Evolutionary conservation across 1,140 invertebrate species (phyloP), one percentile per base, ranked within the genome.

Genomic region (Wiebesia pumilae): DNA sequence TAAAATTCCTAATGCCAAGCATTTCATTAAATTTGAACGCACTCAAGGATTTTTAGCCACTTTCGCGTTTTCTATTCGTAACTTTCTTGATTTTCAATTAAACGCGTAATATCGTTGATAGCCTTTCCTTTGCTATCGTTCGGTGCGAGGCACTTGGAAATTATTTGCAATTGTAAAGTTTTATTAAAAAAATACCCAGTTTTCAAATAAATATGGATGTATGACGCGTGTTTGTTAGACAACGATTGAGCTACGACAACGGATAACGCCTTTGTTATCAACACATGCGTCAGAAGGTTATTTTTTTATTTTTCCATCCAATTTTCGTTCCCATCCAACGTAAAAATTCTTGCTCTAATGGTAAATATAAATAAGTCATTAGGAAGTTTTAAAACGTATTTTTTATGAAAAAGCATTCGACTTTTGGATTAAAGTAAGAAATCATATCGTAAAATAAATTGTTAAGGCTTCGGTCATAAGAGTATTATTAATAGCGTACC

Each of bases 21-120:
- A 47, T 79, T 82, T 83, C 51, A 83, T 83, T 71, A 83, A 83
- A 83, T 71, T 83, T 73, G 35, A 30, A 83, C 27, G 81, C 35
- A 54, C 27, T 51, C 33, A 19, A 51, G 40, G 16, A 27, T 79
- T 0, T 9, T 54, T 35, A 14, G 10, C 30, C 51, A 30, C 27
- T 51, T 77, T 38, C 19, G 19, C 19, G 4, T 35, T 62, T 62
- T 27, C 21, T 27, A 62, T 62, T 62, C 27, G 6, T 24, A 62
- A 27, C 24, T 62, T 62, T 62, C 4, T 62, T 62, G 27, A 62
- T 62, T 62, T 62, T 62, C 27, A 27, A 62, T 62, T 62, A 62
- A 62, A 62, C 10, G 2, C 27, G 24, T 58, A 58, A 58, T 27
- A 62, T 27, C 6, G 24, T 27, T 62, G 24, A 62, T 27, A 14